Evolutionary conservation across 1,140 invertebrate species (phyloP), one percentile per base, ranked within the genome.

Genomic region (Dendrolimus punctatus): DNA sequence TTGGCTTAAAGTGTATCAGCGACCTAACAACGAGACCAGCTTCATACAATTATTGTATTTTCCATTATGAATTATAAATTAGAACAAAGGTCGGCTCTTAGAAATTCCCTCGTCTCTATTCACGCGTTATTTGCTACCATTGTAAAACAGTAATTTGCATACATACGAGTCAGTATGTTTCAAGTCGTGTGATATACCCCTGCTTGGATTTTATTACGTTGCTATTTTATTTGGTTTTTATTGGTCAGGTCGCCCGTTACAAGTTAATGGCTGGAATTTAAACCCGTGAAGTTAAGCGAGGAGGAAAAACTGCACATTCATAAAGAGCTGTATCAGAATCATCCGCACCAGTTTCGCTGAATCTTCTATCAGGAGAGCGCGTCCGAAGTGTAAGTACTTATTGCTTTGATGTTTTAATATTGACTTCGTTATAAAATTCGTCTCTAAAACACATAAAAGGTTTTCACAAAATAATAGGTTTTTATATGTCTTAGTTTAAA

Each of bases 201-300:
- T 8, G 42, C 43, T 40, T 37, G 44, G 55, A 62, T 48, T 57
- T 51, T 54, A 62, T 57, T 54, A 53, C 49, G 55, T 54, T 46
- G 7, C 40, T 61, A 57, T 62, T 62, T 62, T 62, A 62, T 58
- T 45, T 48, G 49, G 42, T 55, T 62, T 62, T 62, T 62, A 62
- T 57, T 49, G 60, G 50, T 49, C 42, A 42, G 41, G 23, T 57
- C 51, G 55, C 41, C 47, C 52, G 46, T 55, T 42, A 39, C 51
- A 44, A 51, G 60, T 58, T 55, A 57, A 58, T 46, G 41, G 38
- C 49, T 50, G 60, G 59, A 62, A 58, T 51, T 45, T 52, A 40
- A 23, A 36, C 8, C 41, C 8, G 49, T 62, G 51, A 62, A 57
- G 60, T 58, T 51, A 51, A 55, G 46, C 39, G 52, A 42, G 36